Percentiles rank a stretch among this genome's conserved stretches.
Evolutionary conservation across 1,140 invertebrate genomes (phyloP).

Genomic region (Atta colombica): DNA sequence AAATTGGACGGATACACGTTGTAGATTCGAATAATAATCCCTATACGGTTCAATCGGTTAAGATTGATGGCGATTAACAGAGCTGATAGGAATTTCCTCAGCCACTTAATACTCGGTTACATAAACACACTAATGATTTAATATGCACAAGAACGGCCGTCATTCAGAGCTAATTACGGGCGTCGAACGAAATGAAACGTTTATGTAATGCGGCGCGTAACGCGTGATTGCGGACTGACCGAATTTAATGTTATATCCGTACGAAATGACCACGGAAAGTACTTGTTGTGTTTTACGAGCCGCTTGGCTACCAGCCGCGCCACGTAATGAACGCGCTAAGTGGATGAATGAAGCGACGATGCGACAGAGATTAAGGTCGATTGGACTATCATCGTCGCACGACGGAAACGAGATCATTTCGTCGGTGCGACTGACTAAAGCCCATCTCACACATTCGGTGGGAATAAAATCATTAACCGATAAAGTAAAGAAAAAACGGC

Average conservation of each 20-base stretch:
- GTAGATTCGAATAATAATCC: slow-evolving; percentile 33
- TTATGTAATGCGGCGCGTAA: slow-evolving; percentile 55
- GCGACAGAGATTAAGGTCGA: slow-evolving; percentile 27
- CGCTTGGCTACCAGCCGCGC: slow-evolving; percentile 39
- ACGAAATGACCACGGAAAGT: slow-evolving; percentile 16
- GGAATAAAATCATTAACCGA: slow-evolving; percentile 13
- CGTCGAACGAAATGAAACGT: slow-evolving; percentile 52
- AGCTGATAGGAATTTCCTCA: slow-evolving; percentile 48
- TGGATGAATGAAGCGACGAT: slow-evolving; percentile 53
- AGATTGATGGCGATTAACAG: slow-evolving; percentile 22
- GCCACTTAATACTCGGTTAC: slow-evolving; percentile 51
- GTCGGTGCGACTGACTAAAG: background rate
- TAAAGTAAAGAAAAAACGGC: background rate
- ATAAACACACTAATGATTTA: slow-evolving; percentile 60
- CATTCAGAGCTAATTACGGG: slow-evolving; percentile 59
- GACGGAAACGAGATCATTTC: slow-evolving; percentile 44
- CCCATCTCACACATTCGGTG: background rate
- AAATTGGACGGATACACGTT: background rate
- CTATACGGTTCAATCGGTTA: background rate
- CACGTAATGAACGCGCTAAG: slow-evolving; percentile 48
- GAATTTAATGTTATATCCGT: slow-evolving; percentile 62
- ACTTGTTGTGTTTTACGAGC: slow-evolving; percentile 58
- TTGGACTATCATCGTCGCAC: slow-evolving; percentile 29
- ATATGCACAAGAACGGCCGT: slow-evolving; percentile 50
- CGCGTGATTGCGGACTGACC: slow-evolving; percentile 54